These are phyloP conservation scores for Myrmecobius fasciatus DNA, from an alignment of 2,113 vertebrate species.

Conservation along the genomic window DNA sequence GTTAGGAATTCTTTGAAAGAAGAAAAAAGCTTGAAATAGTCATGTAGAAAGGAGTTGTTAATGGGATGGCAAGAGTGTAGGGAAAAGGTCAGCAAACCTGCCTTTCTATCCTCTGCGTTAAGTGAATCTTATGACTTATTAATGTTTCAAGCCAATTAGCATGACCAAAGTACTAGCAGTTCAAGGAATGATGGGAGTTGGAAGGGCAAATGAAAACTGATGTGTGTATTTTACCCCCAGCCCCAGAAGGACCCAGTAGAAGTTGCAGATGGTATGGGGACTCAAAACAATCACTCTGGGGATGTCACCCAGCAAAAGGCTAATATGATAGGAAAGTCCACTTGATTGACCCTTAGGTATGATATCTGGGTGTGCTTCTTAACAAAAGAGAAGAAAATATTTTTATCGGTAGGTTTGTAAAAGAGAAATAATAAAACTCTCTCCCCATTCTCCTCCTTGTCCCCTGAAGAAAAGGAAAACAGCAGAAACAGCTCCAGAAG, in stretches of 20 bases:
- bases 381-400: neutral
- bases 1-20: neutral
- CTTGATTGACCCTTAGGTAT: neutral
- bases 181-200: neutral
- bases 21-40: neutral
- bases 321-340: neutral
- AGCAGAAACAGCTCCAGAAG: neutral
- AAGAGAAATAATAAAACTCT: neutral
- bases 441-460: neutral
- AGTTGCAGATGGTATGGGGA: neutral
- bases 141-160: neutral
- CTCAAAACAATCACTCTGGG: neutral
- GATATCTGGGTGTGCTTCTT: neutral
- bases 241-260: neutral
- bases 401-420: neutral
- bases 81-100: neutral
- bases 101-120: neutral
- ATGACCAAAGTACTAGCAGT: neutral
- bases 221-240: neutral
- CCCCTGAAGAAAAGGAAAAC: neutral
- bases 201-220: neutral
- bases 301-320: neutral
- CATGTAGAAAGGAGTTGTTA: neutral
- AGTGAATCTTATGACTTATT: slow-evolving; percentile 3
- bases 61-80: neutral